A percentile compares a stretch with the other conserved stretches of the same genome.
Evolutionary conservation across 2,888 invertebrate species (phyloP).

Genomic region (Polietes domitor): DNA sequence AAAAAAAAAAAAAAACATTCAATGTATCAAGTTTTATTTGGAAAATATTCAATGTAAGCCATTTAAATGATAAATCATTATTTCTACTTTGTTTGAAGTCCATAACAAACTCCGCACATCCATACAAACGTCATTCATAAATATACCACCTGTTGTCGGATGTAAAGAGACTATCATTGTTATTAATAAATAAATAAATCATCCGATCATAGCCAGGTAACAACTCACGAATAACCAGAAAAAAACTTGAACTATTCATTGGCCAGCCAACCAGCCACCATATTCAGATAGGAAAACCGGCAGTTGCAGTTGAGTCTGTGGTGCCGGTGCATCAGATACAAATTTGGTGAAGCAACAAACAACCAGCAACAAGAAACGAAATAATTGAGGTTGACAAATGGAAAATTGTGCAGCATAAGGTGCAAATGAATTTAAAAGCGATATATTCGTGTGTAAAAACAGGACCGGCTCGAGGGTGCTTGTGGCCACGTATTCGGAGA

Average conservation of each 20-base stretch:
- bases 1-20: neutral
- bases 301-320: neutral
- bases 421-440: slow-evolving; percentile 22
- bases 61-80: neutral
- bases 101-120: no score
- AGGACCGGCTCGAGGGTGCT: no score
- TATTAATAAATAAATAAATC: slow-evolving; percentile 43
- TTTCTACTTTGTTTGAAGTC: neutral
- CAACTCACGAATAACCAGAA: neutral
- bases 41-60: neutral
- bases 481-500: no score
- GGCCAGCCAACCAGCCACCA: no score
- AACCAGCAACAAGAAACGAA: slow-evolving; percentile 4
- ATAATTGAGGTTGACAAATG: slow-evolving; percentile 39
- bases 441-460: neutral
- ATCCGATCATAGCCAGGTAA: slow-evolving; percentile 1
- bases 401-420: slow-evolving; percentile 30
- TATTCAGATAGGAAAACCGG: neutral
- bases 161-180: slow-evolving; percentile 7
- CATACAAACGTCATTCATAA: no score
- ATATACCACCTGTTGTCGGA: no score
- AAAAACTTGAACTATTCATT: neutral
- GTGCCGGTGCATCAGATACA: neutral
- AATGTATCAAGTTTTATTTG: neutral
- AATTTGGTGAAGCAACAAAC: slow-evolving; percentile 10